phyloP scores from a whole-genome alignment of 92 coral and sea anemone species.

The Chrysogorgia sp. region DNA sequence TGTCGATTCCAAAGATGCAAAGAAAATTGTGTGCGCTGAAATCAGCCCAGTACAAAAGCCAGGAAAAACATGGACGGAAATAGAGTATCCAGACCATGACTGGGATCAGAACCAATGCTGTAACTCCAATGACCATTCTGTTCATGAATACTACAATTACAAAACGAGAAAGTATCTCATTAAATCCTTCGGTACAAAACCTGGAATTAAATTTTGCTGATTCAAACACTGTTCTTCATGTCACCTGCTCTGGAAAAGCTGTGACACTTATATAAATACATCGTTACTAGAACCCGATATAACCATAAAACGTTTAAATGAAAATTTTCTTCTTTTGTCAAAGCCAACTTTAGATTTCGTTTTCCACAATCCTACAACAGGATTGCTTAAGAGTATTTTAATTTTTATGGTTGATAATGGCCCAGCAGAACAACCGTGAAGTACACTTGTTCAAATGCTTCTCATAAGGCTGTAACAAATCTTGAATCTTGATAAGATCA shows the following conservation, averaged over 20 bases:
- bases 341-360: too few species aligned
- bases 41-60: constrained; percentile 27
- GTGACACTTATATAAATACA: neutral
- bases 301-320: too few species aligned
- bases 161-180: neutral
- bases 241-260: constrained; percentile 5
- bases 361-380: constrained; percentile 4
- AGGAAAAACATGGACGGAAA: constrained; percentile 4
- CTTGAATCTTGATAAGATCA: too few species aligned
- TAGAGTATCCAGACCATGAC: constrained; percentile 20
- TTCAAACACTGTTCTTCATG: constrained; percentile 17
- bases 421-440: constrained; percentile 16
- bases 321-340: too few species aligned
- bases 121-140: constrained; percentile 8
- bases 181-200: constrained; percentile 2
- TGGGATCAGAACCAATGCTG: constrained; percentile 26
- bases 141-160: neutral
- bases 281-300: constrained; percentile 34
- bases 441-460: constrained; percentile 13
- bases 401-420: constrained; percentile 25
- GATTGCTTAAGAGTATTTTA: neutral
- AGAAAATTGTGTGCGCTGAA: constrained; percentile 30
- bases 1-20: constrained; percentile 21
- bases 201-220: constrained; percentile 4
- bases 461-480: neutral